phyloP scores from a whole-genome alignment of 2,797 vertebrate genomes.

The Amphiprion clarkii region DNA sequence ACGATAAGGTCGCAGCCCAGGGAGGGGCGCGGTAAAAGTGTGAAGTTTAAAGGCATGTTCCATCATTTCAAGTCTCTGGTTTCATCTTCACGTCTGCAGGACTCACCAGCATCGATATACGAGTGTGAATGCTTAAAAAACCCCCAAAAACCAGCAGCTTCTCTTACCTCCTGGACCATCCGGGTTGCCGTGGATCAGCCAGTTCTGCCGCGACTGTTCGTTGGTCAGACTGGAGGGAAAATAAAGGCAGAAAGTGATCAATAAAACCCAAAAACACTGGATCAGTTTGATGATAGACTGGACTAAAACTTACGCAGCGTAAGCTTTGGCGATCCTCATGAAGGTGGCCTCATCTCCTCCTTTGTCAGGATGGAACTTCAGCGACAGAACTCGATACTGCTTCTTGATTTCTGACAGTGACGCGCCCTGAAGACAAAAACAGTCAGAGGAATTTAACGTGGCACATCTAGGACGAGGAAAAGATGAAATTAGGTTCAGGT shows the following conservation, averaged over 20 bases:
- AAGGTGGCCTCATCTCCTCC: conserved; percentile 96
- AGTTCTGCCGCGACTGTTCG: conserved; percentile 94
- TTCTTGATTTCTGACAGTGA: conserved; percentile 95
- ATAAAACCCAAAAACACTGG: background rate
- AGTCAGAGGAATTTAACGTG: conserved; percentile 15
- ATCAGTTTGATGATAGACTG: background rate
- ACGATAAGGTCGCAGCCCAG: too few species aligned
- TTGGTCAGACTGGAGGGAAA: conserved; percentile 91
- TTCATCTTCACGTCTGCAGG: background rate
- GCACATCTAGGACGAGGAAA: background rate
- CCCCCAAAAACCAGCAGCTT: background rate
- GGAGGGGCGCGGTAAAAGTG: background rate
- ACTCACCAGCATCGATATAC: conserved; percentile 12
- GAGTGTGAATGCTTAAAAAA: conserved; percentile 1
- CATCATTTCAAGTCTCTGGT: background rate
- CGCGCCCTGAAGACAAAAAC: conserved; percentile 86
- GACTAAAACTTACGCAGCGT: conserved; percentile 92
- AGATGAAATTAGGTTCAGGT: background rate
- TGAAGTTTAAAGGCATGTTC: too few species aligned
- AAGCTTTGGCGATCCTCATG: conserved; percentile 98
- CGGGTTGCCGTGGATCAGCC: conserved; percentile 95
- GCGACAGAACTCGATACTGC: conserved; percentile 93
- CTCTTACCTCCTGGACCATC: conserved; percentile 95
- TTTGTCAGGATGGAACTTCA: conserved; percentile 97
- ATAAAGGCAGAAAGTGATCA: background rate